Evolutionary conservation across 2,113 vertebrate species (phyloP).

Genomic region (Dromaius novaehollandiae): DNA sequence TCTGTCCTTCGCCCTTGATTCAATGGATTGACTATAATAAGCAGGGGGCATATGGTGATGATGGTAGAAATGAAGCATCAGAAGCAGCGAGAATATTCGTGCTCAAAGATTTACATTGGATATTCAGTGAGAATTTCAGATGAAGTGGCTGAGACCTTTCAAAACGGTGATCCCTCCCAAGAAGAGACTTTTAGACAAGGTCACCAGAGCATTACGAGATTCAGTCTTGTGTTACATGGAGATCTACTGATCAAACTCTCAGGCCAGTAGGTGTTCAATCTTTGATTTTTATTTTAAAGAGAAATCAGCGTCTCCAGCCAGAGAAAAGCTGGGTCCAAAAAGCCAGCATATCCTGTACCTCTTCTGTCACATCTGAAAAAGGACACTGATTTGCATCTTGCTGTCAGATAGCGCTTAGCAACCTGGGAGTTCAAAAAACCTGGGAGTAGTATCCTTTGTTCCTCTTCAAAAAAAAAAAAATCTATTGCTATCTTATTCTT

Average conservation of each 20-base stretch:
- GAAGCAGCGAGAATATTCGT: not conserved
- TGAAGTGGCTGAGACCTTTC: not conserved
- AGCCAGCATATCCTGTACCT: not conserved
- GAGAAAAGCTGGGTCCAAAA: not conserved
- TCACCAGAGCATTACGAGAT: not conserved
- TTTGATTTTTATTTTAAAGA: not conserved
- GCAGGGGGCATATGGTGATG: not conserved
- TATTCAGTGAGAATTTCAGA: not conserved
- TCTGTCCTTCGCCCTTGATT: not conserved
- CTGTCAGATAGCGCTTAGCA: not conserved
- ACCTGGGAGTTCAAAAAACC: not conserved
- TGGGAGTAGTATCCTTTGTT: not conserved
- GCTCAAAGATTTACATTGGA: not conserved
- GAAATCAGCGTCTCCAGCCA: not conserved
- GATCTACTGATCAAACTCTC: not conserved
- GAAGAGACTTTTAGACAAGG: accelerated
- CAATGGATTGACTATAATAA: not conserved
- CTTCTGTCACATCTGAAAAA: not conserved
- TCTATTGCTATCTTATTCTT: not conserved
- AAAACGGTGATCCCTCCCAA: not conserved
- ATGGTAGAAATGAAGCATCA: not conserved
- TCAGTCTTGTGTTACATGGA: accelerated
- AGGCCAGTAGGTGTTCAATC: not conserved
- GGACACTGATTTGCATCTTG: not conserved
- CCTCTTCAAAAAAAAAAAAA: not conserved